These are phyloP conservation scores for Rhynchophorus ferrugineus DNA, from an alignment of 1,140 invertebrate genomes.

Conservation along the genomic window DNA sequence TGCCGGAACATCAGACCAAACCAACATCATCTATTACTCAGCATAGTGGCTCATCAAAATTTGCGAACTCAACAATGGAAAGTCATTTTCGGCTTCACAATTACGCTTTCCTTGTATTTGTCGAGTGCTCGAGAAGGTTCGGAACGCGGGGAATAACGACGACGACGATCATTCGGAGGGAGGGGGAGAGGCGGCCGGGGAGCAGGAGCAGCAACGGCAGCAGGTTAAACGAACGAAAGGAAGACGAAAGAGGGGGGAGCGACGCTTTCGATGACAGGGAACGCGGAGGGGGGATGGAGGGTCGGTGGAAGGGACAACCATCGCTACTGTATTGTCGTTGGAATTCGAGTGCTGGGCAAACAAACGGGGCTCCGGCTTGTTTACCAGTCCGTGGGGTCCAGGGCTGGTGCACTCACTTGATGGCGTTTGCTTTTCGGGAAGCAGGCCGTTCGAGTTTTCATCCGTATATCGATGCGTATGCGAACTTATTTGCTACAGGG, in stretches of 20 bases:
- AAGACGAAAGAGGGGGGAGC: no score
- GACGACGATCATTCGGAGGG: constrained; percentile 6
- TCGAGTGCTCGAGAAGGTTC: constrained; percentile 17
- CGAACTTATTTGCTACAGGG: no score
- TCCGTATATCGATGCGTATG: no score
- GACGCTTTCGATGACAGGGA: constrained; percentile 10
- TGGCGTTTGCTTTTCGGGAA: not conserved
- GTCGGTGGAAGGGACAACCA: constrained; percentile 36
- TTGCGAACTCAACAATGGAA: no score
- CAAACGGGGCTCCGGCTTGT: constrained; percentile 30
- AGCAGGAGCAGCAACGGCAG: no score
- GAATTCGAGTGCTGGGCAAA: constrained; percentile 39
- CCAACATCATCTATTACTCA: no score
- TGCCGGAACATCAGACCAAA: no score
- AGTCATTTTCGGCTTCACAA: constrained; percentile 27
- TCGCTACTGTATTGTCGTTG: constrained; percentile 45
- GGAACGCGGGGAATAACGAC: no score
- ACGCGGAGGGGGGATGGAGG: constrained; percentile 30
- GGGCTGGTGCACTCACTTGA: not conserved
- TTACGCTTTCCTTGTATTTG: constrained; percentile 28
- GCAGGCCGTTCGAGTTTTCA: no score
- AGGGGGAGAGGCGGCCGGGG: constrained; percentile 28
- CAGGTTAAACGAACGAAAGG: constrained; percentile 11
- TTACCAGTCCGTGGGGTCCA: constrained; percentile 15
- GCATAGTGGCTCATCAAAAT: no score